A percentile compares a stretch with the other conserved stretches of the same genome.
These are phyloP conservation scores for Jordanella pulchra DNA, from an alignment of 2,797 vertebrate species.

Conservation along the genomic window DNA sequence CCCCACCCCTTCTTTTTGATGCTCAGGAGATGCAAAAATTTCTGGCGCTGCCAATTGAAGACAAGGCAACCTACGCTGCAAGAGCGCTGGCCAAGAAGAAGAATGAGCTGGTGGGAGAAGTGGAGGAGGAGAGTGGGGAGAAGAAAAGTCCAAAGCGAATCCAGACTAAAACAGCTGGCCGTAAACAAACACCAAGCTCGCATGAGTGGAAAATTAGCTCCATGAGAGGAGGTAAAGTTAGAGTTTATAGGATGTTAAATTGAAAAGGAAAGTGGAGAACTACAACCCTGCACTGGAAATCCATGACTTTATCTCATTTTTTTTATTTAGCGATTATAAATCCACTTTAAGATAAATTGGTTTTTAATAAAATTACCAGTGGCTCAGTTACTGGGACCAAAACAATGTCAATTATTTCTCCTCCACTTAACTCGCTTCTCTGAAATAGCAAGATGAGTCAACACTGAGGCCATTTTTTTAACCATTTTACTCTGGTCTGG, in stretches of 20 bases:
- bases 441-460: no score
- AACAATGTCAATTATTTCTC: background rate
- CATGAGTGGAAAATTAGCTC: slow-evolving; percentile 70
- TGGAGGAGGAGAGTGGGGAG: slow-evolving; percentile 40
- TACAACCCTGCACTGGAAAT: background rate
- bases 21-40: slow-evolving; percentile 80
- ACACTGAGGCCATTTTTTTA: no score
- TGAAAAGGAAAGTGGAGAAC: background rate
- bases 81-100: slow-evolving; percentile 72
- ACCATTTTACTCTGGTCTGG: no score
- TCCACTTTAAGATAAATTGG: background rate
- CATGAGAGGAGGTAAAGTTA: slow-evolving; percentile 75
- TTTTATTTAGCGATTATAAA: background rate
- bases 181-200: slow-evolving; percentile 34
- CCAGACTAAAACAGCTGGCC: slow-evolving; percentile 16
- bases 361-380: background rate
- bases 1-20: slow-evolving; percentile 1
- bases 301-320: background rate
- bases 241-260: background rate
- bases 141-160: slow-evolving; percentile 17
- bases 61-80: slow-evolving; percentile 79
- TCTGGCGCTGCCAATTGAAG: slow-evolving; percentile 77
- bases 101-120: slow-evolving; percentile 68
- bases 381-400: background rate
- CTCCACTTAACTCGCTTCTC: no score